These are phyloP conservation scores for Acridotheres tristis DNA, from an alignment of 2,797 vertebrate genomes.

Conservation along the genomic window DNA sequence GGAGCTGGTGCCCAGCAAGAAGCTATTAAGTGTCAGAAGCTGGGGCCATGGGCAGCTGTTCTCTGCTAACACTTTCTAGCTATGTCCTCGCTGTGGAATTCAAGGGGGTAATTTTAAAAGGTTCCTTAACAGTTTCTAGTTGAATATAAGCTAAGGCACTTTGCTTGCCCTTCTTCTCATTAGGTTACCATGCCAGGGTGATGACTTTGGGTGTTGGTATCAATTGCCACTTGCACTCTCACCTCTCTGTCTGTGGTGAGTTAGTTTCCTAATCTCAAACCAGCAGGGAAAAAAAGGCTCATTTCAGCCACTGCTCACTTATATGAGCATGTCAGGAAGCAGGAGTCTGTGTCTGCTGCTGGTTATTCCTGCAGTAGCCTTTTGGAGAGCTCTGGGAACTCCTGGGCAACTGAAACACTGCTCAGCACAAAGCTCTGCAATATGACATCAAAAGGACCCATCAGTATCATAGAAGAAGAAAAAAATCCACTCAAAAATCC, in stretches of 20 bases:
- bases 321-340: not conserved
- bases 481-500: not conserved
- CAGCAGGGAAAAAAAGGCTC: not conserved
- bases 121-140: not conserved
- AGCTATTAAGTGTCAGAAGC: not conserved
- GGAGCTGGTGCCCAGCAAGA: not conserved
- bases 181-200: not conserved
- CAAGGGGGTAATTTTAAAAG: not conserved
- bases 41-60: not conserved
- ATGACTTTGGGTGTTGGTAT: not conserved
- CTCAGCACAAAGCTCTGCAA: not conserved
- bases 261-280: not conserved
- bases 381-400: not conserved
- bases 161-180: not conserved
- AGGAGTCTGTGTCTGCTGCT: not conserved
- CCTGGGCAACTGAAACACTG: not conserved
- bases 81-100: not conserved
- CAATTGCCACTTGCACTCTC: not conserved
- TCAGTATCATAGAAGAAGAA: not conserved
- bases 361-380: not conserved
- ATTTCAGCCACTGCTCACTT: not conserved
- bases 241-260: not conserved
- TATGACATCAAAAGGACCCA: not conserved
- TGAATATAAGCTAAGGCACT: not conserved
- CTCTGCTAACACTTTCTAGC: slow-evolving; percentile 26